Evolutionary conservation across 1,140 invertebrate genomes (phyloP).

Genomic region (Paraescarpia echinospica): DNA sequence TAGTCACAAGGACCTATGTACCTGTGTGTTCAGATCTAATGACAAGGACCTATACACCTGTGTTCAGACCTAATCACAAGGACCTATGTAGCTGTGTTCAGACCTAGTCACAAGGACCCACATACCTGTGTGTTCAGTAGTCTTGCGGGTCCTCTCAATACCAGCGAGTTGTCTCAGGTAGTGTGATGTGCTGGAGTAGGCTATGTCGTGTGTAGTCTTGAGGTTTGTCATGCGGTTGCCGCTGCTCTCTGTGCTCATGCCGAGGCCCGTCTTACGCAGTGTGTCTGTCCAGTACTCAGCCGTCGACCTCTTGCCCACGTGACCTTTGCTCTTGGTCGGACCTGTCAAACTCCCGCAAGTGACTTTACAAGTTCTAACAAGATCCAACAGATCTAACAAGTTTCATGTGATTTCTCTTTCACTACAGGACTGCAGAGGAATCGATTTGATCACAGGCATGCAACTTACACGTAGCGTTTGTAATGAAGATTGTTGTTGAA

Average conservation of each 20-base stretch:
- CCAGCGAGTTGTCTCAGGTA: conserved; percentile 50
- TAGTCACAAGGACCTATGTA: conserved; percentile 26
- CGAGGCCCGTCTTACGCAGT: conserved; percentile 47
- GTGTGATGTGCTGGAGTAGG: conserved; percentile 50
- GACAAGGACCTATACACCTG: too few species aligned
- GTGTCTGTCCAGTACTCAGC: conserved; percentile 53
- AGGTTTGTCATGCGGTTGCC: conserved; percentile 34
- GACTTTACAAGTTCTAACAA: too few species aligned
- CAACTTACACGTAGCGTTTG: too few species aligned
- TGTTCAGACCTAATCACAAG: too few species aligned
- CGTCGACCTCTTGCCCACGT: conserved; percentile 31
- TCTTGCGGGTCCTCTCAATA: conserved; percentile 41
- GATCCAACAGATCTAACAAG: too few species aligned
- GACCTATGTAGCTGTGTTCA: too few species aligned
- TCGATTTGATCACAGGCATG: too few species aligned
- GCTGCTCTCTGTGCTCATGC: conserved; percentile 46
- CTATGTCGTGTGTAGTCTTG: conserved; percentile 48
- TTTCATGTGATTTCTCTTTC: too few species aligned
- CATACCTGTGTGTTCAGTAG: conserved; percentile 19
- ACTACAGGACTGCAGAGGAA: too few species aligned
- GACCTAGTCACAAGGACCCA: not conserved
- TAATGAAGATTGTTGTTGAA: too few species aligned
- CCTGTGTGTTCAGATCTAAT: conserved; percentile 37
- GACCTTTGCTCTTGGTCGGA: conserved; percentile 14
- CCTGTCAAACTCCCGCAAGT: not conserved